Evolutionary conservation across 2,888 invertebrate genomes (phyloP), one percentile per base, ranked within the genome.

Genomic region (Xylota sylvarum): DNA sequence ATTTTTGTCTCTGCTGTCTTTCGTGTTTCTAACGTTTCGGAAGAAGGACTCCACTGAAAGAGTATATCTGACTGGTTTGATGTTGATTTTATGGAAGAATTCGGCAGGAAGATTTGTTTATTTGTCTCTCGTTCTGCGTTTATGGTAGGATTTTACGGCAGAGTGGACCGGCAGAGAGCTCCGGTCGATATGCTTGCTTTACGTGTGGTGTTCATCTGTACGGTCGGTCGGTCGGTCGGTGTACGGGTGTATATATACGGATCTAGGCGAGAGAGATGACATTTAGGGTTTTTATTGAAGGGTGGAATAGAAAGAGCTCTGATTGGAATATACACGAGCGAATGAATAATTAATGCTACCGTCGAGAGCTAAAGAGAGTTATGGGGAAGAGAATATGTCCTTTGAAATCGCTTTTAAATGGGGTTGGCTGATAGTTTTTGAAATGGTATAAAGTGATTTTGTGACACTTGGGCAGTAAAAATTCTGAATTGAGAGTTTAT

Each of bases 21-120:
- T 52, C 2, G 58, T 19, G 5, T 30, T n/a, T 23, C 1, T 23
- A 23, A 23, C 23, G 3, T 23, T 52, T 30, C 9, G 40, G 1
- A 4, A 43, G n/a, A 72, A 58, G 14, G 32, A 37, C 60, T 67
- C 23, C 23, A 27, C 14, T 40, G 9, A 37, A 12, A 67, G 27
- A 65, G 67, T 23, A 65, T 62, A 64, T 65, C 43, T 46, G 43
- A 37, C 65, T 43, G 77, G 76, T 77, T 81, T 81, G 72, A 86
- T 81, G 85, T 82, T 77, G 77, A 77, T 86, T 82, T 82, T 86
- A 86, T 86, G 72, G 58, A 69, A 60, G 74, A 60, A 79, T 65
- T 82, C 72, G 67, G 62, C 43, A 64, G 82, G 73, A 82, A 86
- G 86, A 86, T 86, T 86, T 86, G 86, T 86, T 86, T 86, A 86